A percentile compares a stretch with the other conserved stretches of the same genome.
Evolutionary conservation across 2,888 invertebrate species (phyloP).

Genomic region (Pelosia muscerda): DNA sequence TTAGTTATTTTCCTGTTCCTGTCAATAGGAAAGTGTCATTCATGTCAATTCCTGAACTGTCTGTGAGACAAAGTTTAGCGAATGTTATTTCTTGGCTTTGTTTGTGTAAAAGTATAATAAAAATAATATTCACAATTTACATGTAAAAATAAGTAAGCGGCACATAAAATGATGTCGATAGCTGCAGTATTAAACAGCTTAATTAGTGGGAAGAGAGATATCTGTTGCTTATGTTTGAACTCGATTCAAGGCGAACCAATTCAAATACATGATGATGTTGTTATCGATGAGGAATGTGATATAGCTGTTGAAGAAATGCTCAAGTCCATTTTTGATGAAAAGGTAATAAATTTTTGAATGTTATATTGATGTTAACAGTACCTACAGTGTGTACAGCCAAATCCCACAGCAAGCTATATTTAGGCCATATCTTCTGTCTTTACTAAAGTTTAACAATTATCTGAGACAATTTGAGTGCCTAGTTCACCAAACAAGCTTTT

Average conservation of each 20-base stretch:
- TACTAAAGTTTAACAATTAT: too few species aligned
- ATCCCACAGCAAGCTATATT: too few species aligned
- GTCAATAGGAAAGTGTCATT: too few species aligned
- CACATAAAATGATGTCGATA: conserved; percentile 48
- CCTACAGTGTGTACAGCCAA: not conserved
- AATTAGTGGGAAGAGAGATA: conserved; percentile 58
- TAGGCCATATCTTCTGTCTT: too few species aligned
- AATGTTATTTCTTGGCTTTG: not conserved
- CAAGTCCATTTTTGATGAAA: conserved; percentile 57
- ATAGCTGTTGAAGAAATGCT: conserved; percentile 63
- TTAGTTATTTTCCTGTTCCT: too few species aligned
- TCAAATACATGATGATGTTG: conserved; percentile 61
- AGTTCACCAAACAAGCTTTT: too few species aligned
- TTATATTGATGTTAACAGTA: not conserved
- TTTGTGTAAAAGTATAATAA: not conserved
- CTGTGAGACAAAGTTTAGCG: too few species aligned
- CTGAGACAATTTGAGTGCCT: too few species aligned
- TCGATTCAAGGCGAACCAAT: conserved; percentile 50
- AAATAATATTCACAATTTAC: not conserved
- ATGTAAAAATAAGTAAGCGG: not conserved
- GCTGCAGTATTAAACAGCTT: conserved; percentile 57
- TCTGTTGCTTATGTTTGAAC: conserved; percentile 71
- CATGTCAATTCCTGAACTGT: not conserved
- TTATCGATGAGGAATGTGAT: conserved; percentile 51
- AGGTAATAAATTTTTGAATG: conserved; percentile 53